Percentiles rank a stretch among this genome's conserved stretches.
Evolutionary conservation across 2,113 vertebrate species (phyloP).

Genomic region (Speoplatyrhinus poulsoni): DNA sequence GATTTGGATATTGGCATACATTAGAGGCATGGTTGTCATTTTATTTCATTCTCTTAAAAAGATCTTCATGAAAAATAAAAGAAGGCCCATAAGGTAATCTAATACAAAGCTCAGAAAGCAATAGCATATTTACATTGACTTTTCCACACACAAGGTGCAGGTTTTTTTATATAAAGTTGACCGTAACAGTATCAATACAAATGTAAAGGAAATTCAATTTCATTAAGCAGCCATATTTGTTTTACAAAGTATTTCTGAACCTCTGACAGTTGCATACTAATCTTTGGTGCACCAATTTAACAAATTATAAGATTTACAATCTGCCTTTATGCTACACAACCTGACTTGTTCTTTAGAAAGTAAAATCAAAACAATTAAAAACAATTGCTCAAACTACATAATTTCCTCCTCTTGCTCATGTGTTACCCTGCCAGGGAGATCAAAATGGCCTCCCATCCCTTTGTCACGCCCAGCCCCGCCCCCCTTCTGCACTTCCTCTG

Average conservation of each 20-base stretch:
- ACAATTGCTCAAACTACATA: slow-evolving; percentile 59
- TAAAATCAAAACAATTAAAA: slow-evolving; percentile 37
- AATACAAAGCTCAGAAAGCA: slow-evolving; percentile 60
- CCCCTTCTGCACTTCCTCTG: slow-evolving; percentile 87
- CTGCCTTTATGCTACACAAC: slow-evolving; percentile 53
- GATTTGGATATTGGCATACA: slow-evolving; percentile 52
- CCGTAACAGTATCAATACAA: slow-evolving; percentile 70
- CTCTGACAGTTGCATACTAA: slow-evolving; percentile 56
- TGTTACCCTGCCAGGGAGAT: slow-evolving; percentile 62
- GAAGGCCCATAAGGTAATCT: slow-evolving; percentile 58
- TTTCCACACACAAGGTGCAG: slow-evolving; percentile 41
- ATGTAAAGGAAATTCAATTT: slow-evolving; percentile 64
- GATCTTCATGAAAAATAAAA: slow-evolving; percentile 52
- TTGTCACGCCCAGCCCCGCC: slow-evolving; percentile 78
- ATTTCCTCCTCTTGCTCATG: slow-evolving; percentile 57
- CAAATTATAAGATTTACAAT: slow-evolving; percentile 70
- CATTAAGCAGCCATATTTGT: slow-evolving; percentile 72
- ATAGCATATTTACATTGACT: slow-evolving; percentile 65
- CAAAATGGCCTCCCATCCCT: slow-evolving; percentile 49
- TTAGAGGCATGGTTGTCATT: slow-evolving; percentile 32
- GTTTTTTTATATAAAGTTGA: slow-evolving; percentile 40
- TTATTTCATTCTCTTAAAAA: slow-evolving; percentile 38
- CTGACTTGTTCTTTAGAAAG: slow-evolving; percentile 71
- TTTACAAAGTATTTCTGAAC: slow-evolving; percentile 64
- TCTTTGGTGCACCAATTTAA: slow-evolving; percentile 77